Evolutionary conservation across 1,140 invertebrate genomes (phyloP).

Genomic region (Trialeurodes vaporariorum): DNA sequence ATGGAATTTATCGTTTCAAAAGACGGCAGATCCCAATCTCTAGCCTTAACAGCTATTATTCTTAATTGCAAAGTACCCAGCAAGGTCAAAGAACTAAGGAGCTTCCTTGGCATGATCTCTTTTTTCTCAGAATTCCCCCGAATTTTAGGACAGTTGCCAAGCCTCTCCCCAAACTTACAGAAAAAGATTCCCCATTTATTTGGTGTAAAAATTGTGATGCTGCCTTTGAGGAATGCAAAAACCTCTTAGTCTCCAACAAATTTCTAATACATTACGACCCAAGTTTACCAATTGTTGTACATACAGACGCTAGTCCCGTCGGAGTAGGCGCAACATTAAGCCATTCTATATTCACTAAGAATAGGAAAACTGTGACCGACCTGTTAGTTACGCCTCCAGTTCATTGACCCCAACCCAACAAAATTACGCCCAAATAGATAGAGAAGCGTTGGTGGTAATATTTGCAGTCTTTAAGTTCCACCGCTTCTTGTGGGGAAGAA

Average conservation of each 20-base stretch:
- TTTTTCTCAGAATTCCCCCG: not conserved
- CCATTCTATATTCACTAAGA: constrained; percentile 28
- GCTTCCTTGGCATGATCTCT: not conserved
- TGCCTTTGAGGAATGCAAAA: constrained; percentile 28
- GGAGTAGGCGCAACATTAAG: constrained; percentile 39
- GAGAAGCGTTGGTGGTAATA: not conserved
- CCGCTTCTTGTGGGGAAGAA: not conserved
- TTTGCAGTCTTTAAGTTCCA: not conserved
- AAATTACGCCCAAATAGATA: not conserved
- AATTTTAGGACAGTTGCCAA: constrained; percentile 19
- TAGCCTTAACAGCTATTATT: too few relatives aligned
- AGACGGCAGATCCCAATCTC: too few relatives aligned
- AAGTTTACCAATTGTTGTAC: constrained; percentile 30
- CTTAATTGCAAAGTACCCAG: too few relatives aligned
- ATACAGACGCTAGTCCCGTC: constrained; percentile 38
- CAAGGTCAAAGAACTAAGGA: too few relatives aligned
- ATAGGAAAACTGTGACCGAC: constrained; percentile 21
- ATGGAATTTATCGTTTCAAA: too few relatives aligned
- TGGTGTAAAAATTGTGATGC: constrained; percentile 19
- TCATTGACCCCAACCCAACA: not conserved
- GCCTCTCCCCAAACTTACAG: constrained; percentile 29
- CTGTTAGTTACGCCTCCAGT: not conserved
- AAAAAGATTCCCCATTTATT: constrained; percentile 15
- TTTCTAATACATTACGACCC: constrained; percentile 33
- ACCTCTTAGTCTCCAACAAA: constrained; percentile 18